These are phyloP conservation scores for Chironomus tepperi DNA, from an alignment of 1,140 invertebrate species.

Conservation along the genomic window DNA sequence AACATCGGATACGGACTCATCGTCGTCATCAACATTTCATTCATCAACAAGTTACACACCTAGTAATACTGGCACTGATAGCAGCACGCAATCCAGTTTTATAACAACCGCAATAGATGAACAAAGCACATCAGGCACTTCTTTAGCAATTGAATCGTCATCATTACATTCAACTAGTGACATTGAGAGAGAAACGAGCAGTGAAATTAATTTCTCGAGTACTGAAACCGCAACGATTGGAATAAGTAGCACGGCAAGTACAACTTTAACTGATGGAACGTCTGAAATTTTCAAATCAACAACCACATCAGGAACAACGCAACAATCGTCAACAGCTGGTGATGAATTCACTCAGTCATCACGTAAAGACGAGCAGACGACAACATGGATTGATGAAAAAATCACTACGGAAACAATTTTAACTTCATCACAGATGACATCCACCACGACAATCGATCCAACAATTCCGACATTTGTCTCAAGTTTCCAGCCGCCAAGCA, in stretches of 20 bases:
- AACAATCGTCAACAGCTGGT: background rate
- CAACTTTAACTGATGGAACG: background rate
- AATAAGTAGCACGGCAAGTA: background rate
- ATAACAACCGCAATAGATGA: background rate
- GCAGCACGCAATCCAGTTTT: background rate
- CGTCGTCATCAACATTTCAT: slow-evolving; percentile 26
- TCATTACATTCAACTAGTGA: slow-evolving; percentile 26
- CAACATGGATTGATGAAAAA: no score
- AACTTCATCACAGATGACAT: background rate
- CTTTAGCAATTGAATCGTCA: background rate
- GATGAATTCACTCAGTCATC: background rate
- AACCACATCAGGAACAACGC: background rate
- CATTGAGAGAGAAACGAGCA: slow-evolving; percentile 25
- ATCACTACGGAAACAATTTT: no score
- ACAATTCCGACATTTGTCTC: background rate
- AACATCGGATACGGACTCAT: slow-evolving; percentile 20
- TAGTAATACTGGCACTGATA: background rate
- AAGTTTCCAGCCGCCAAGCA: background rate
- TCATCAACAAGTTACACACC: background rate
- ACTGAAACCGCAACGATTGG: background rate
- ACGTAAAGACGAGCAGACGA: no score
- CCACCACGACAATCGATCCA: background rate
- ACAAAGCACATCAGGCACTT: background rate
- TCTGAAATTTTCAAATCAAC: background rate
- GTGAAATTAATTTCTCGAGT: background rate